A percentile compares a stretch with the other conserved stretches of the same genome.
Conservation (phyloP, 2,797 vertebrate species). For the Muscicapa striata region DNA sequence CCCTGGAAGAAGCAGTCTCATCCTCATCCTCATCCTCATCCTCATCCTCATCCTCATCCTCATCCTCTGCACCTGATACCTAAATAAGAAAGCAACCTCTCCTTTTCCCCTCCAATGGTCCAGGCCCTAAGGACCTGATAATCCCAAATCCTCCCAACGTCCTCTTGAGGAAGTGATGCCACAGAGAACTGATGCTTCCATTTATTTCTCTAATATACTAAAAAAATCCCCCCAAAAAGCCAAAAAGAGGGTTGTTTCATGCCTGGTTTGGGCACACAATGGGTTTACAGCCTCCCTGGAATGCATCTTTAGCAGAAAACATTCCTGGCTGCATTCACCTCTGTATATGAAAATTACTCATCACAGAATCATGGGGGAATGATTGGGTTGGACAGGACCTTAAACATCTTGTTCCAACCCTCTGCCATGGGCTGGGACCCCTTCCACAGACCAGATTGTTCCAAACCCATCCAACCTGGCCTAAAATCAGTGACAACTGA, state of each 20-base stretch:
- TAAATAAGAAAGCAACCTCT: not conserved
- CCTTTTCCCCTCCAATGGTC: not conserved
- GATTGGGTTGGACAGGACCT: not conserved
- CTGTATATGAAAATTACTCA: not conserved
- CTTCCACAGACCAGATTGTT: not conserved
- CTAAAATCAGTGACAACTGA: not conserved
- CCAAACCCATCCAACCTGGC: not conserved
- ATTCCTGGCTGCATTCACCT: not conserved
- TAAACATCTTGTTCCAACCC: not conserved
- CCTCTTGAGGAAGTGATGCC: not conserved
- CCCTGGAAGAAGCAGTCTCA: not conserved
- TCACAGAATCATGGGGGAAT: not conserved
- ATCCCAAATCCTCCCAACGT: not conserved
- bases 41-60: not conserved
- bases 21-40: not conserved
- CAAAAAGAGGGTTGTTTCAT: not conserved
- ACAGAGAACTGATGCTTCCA: not conserved
- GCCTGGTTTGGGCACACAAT: not conserved
- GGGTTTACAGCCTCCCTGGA: not conserved
- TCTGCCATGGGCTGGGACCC: not conserved
- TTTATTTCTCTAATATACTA: not conserved
- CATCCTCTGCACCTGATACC: not conserved
- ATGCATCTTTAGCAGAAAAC: rapidly evolving
- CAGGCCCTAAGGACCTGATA: not conserved
- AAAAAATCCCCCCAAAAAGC: not conserved